Percentiles rank a stretch among this genome's conserved stretches.
These are phyloP conservation scores for Charadrius vociferus DNA, from an alignment of 2,113 vertebrate genomes.

Conservation along the genomic window DNA sequence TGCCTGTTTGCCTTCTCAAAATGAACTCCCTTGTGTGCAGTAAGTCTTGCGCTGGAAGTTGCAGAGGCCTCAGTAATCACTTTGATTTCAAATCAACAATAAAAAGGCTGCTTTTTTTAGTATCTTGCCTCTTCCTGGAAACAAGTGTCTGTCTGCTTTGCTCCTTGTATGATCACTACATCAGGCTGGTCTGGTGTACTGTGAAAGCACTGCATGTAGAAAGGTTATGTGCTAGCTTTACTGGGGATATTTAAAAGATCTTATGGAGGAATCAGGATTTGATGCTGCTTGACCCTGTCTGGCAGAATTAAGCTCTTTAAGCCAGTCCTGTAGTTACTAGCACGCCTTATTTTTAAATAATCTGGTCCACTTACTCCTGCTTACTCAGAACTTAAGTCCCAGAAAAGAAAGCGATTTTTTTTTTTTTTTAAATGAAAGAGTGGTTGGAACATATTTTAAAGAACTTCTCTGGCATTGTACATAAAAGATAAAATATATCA, in stretches of 20 bases:
- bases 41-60: slow-evolving; percentile 44
- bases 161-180: slow-evolving; percentile 1
- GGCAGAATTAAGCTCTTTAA: slow-evolving; percentile 19
- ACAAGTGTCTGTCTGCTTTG: slow-evolving; percentile 21
- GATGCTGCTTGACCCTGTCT: slow-evolving; percentile 34
- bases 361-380: background rate
- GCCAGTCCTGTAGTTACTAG: background rate
- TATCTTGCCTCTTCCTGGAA: slow-evolving; percentile 26
- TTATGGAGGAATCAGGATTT: slow-evolving; percentile 29
- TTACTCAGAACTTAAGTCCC: background rate
- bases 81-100: slow-evolving; percentile 59
- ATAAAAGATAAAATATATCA: slow-evolving; percentile 50
- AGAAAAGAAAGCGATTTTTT: background rate
- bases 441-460: slow-evolving; percentile 6
- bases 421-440: background rate
- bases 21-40: slow-evolving; percentile 34
- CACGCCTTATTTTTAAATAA: background rate
- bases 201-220: slow-evolving; percentile 11
- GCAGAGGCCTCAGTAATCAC: slow-evolving; percentile 12
- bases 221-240: background rate
- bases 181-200: background rate
- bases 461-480: slow-evolving; percentile 6
- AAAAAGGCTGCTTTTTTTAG: slow-evolving; percentile 25
- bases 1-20: slow-evolving; percentile 52
- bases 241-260: slow-evolving; percentile 35